A percentile compares a stretch with the other conserved stretches of the same genome.
phyloP scores from a whole-genome alignment of 2,797 vertebrate species.

The Gambelia wislizenii region DNA sequence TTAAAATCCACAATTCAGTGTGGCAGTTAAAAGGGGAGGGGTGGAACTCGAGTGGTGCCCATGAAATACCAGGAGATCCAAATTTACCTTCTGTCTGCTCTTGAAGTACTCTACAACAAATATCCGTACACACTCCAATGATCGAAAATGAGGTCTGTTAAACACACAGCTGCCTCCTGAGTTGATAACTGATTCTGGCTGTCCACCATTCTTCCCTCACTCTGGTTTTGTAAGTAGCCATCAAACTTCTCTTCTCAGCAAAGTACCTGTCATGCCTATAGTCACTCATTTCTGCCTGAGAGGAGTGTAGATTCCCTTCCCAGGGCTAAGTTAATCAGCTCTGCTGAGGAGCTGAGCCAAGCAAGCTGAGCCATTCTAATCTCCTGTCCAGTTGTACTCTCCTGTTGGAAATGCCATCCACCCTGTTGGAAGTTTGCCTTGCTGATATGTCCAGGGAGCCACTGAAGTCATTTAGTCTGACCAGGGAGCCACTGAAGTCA shows the following conservation, averaged over 20 bases:
- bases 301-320: background rate
- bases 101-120: background rate
- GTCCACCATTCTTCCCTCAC: background rate
- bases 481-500: too few species aligned
- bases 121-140: background rate
- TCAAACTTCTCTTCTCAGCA: conserved; percentile 3
- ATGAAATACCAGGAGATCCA: too few species aligned
- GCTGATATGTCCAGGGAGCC: background rate
- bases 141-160: background rate
- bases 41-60: too few species aligned
- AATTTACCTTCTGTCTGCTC: background rate
- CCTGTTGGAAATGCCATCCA: background rate
- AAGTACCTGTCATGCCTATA: background rate
- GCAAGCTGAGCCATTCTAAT: background rate
- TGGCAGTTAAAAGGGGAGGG: too few species aligned
- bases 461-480: background rate
- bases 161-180: background rate
- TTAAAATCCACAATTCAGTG: background rate
- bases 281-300: background rate
- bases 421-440: background rate
- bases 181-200: background rate
- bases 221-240: background rate
- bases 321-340: background rate
- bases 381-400: background rate
- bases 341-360: background rate